Evolutionary conservation across 35 echinoderm and acorn worm genomes (phyloP), one percentile per base, ranked within the genome.

Genomic region (Eucidaris tribuloides): DNA sequence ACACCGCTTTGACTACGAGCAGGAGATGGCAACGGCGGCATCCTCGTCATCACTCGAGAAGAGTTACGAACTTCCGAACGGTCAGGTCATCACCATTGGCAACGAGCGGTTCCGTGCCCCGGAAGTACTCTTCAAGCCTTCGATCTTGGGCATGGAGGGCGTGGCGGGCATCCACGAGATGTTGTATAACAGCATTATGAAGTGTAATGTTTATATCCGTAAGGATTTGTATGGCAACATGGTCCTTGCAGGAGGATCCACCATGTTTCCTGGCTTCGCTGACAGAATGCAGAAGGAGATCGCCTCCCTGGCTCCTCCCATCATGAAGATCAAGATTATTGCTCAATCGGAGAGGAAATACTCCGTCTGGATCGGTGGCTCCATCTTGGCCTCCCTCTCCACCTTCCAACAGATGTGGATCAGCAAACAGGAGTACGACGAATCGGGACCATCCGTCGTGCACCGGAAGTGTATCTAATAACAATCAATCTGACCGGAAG

Each of bases 61-160:
- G 57, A 87, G 80, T 48, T 91, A 96, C 34, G 88, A 96, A 57
- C 93, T 96, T 7, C 93, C 93, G 0, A 84, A 90, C 76, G 93
- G 93, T 34, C 82, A 90, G 33, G 86, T 86, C 42, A 90, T 94
- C 65, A 94, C 92, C 82, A 79, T 94, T 30, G 92, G 87, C 65
- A 90, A 81, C 52, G 93, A 96, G 78, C 76, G 93, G 23, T 96
- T 91, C 70, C 45, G 93, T 3, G 71, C 62, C 32, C 77, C 88
- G 5, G 93, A 96, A 49, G 88, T 84, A 24, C 68, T 96, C 48
- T 88, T 91, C 84, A 79, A 91, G 49, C 93, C 93, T 6, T 59
- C 77, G 20, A 56, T 96, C 34, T 9, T 91, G 11, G 88, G 86
- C 30, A 91, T 58, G 79, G 93, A 96, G 59, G 20, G 34, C 34